phyloP scores from a whole-genome alignment of 2,113 vertebrate genomes.

The Anhinga anhinga region DNA sequence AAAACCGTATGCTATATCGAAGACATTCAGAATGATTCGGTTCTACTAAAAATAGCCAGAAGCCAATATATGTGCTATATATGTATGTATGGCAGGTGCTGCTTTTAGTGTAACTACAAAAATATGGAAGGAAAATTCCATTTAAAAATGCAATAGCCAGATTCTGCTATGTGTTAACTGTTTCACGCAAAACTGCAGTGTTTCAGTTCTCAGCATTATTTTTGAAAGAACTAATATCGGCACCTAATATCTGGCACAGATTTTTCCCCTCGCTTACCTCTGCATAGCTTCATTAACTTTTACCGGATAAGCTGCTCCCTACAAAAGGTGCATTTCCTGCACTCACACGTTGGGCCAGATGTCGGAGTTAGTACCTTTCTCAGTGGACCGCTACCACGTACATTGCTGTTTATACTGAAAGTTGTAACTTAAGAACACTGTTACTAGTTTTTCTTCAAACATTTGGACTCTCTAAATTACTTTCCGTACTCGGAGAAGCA shows the following conservation, averaged over 20 bases:
- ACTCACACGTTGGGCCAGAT: background rate
- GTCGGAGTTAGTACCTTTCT: background rate
- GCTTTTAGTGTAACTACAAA: background rate
- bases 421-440: background rate
- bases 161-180: background rate
- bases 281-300: slow-evolving; percentile 21
- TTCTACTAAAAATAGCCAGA: slow-evolving; percentile 1
- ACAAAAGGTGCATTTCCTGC: background rate
- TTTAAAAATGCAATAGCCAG: background rate
- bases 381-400: background rate
- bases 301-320: background rate
- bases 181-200: background rate
- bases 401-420: background rate
- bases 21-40: background rate
- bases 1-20: background rate
- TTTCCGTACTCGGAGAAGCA: background rate
- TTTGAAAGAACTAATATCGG: background rate
- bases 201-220: background rate
- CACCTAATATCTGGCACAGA: background rate
- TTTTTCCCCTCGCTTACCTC: slow-evolving; percentile 5
- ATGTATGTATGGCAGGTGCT: background rate
- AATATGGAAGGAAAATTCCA: background rate
- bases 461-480: background rate
- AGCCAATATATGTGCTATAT: background rate
- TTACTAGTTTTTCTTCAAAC: background rate